These are phyloP conservation scores for Marmota monax DNA, from an alignment of 2,113 vertebrate species.

Conservation along the genomic window DNA sequence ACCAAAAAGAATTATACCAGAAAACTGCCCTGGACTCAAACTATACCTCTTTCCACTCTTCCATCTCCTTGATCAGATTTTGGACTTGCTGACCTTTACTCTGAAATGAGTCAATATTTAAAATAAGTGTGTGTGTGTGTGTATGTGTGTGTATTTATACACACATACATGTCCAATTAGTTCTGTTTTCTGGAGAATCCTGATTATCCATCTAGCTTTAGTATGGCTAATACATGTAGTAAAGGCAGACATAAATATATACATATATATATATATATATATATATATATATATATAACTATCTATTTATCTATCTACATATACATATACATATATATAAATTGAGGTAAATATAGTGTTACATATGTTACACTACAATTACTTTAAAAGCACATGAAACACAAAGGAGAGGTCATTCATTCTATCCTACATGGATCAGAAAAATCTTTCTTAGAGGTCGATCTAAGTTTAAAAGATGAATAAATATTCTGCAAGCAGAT, in stretches of 20 bases:
- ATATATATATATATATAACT: too few species aligned
- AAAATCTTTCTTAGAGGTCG: too few species aligned
- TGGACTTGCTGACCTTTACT: background rate
- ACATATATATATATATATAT: too few species aligned
- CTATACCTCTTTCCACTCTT: background rate
- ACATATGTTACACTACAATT: too few species aligned
- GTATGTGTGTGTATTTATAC: background rate
- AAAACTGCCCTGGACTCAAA: background rate
- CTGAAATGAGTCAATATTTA: background rate
- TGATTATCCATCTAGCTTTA: background rate
- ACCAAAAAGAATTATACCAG: background rate
- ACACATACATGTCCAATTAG: background rate
- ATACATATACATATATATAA: too few species aligned
- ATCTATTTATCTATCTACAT: too few species aligned
- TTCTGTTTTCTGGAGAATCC: slow-evolving; percentile 15
- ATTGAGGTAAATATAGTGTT: too few species aligned
- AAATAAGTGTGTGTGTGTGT: background rate
- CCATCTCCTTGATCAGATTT: background rate
- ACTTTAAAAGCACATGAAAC: too few species aligned
- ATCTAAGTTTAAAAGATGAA: too few species aligned
- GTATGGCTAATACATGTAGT: background rate
- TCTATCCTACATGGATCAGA: too few species aligned
- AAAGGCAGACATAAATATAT: background rate
- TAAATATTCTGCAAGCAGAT: too few species aligned
- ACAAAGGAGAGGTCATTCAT: too few species aligned